Base-by-base conservation (phyloP, 2,888 invertebrate genomes). In the Orthosia cruda region DNA sequence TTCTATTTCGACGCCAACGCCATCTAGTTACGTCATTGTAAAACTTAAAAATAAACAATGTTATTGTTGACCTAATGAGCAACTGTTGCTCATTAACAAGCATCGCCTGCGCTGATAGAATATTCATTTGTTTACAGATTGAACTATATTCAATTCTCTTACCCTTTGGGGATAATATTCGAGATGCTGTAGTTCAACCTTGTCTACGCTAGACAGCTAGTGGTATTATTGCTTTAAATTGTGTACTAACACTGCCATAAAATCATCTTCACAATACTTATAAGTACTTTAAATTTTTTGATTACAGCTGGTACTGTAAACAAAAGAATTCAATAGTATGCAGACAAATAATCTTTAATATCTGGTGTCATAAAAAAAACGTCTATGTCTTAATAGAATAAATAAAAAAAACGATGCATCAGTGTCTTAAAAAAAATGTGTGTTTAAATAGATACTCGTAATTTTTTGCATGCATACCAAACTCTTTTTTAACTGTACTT, bases 181-280 rank as follows among this genome's bases (percentile, higher is more conserved):
- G 47, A 55, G 16, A 40, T 54, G 23, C 16, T n/a, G 0, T 18
- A 11, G 26, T 32, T 57, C 26, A 52, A 52, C 5, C 0, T 32
- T 58, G 4, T 58, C 5, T 52, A 74, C 45, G 50, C 50, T 66
- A 52, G 75, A 74, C 65, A 74, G 65, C 75, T 75, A 66, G 75
- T 52, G 58, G 32, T 76, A 47, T 74, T 57, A 57, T 63, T 20
- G 63, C 20, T 0, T 11, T 32, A 32, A 58, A 20, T 12, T 65
- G 18, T 57, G 12, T 65, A 50, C 45, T 50, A 20, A 64, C 16
- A 65, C 70, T 74, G 18, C 26, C 23, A 45, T 64, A 64, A 45
- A 74, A 20, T 45, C 26, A 26, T 12, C 2, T n/a, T 52, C n/a
- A 20, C 11, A 55, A 26, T 57, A 13, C n/a, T 57, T 50, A 50